A percentile compares a stretch with the other conserved stretches of the same genome.
phyloP scores from a whole-genome alignment of 2,797 vertebrate species.

The Neosilurus hyrtlii region DNA sequence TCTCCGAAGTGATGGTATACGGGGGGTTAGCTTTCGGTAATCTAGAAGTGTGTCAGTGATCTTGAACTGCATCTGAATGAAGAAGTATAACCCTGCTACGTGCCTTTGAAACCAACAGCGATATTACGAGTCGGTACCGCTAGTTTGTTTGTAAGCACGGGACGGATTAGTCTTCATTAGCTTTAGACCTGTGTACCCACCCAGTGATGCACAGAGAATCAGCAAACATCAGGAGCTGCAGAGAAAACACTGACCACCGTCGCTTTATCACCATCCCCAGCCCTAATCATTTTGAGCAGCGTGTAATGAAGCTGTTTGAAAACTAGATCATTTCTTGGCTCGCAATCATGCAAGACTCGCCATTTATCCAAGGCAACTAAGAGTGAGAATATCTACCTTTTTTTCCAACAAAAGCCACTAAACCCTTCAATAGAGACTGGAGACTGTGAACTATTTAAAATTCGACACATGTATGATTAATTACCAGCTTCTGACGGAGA shows the following conservation, averaged over 20 bases:
- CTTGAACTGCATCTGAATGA: conserved; percentile 18
- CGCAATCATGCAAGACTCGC: conserved; percentile 3
- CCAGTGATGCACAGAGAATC: not conserved
- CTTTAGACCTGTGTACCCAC: not conserved
- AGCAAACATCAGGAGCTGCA: not conserved
- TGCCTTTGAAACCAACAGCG: not conserved
- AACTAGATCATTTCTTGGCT: conserved; percentile 39
- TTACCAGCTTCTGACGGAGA: conserved; percentile 63
- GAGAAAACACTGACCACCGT: conserved; percentile 6
- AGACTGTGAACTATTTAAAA: conserved; percentile 36
- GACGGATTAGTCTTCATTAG: conserved; percentile 7
- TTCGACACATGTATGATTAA: conserved; percentile 61
- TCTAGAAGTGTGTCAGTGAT: conserved; percentile 42
- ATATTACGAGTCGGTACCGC: not conserved
- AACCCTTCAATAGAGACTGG: conserved; percentile 13
- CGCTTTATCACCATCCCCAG: conserved; percentile 5
- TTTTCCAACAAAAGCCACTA: not conserved
- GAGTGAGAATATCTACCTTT: conserved; percentile 6
- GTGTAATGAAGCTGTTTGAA: conserved; percentile 39
- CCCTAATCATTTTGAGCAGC: conserved; percentile 41
- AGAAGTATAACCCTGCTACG: not conserved
- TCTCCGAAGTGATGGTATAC: conserved; percentile 22
- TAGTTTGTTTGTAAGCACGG: not conserved
- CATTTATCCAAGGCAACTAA: conserved; percentile 18
- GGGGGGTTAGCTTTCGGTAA: conserved; percentile 40